Evolutionary conservation across 2,797 vertebrate species (phyloP), one percentile per base, ranked within the genome.

Genomic region (Orestias chungarensis): DNA sequence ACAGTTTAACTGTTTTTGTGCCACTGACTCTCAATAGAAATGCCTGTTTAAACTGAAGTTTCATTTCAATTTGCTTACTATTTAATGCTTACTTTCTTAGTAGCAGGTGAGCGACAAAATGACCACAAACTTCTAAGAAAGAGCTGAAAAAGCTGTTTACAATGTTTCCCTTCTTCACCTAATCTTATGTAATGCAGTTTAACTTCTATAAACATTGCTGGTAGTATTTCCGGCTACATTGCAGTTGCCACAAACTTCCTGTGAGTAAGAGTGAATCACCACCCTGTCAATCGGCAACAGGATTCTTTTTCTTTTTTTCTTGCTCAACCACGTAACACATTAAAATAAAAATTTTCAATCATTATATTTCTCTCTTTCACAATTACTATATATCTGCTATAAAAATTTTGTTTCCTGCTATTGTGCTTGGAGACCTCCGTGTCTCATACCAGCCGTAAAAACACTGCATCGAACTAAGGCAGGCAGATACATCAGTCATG

Each of bases 251-350:
- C 50, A 80, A 76, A 64, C 40, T 74, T 73, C 57, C 43, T 79
- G 6, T 83, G 81, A 83, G 62, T 74, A 75, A 82, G 43, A 42
- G 35, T 84, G 82, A 85, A 64, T 88, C 83, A 79, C 73, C 31
- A 10, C 31, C 52, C 78, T 79, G 76, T 78, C 75, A 70, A 61
- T 74, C 69, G 6, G 46, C 59, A 55, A 47, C 69, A 77, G 73
- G 29, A 47, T 43, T 47, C 61, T 23, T 25, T 15, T 20, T 25
- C 46, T 65, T 27, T 25, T 18, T n/a, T 35, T 46, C 64, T 20
- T 27, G n/a, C 35, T 40, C 35, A 38, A 10, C 38, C 20, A 0
- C 11, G 1, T n/a, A 40, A n/a, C 12, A 40, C 40, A 35, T n/a
- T n/a, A n/a, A 35, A 0, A 61, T n/a, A 40, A 50, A 40, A 64